Percentiles rank a stretch among this genome's conserved stretches.
phyloP scores from a whole-genome alignment of 1,140 invertebrate species.

The Bombyx mandarina region DNA sequence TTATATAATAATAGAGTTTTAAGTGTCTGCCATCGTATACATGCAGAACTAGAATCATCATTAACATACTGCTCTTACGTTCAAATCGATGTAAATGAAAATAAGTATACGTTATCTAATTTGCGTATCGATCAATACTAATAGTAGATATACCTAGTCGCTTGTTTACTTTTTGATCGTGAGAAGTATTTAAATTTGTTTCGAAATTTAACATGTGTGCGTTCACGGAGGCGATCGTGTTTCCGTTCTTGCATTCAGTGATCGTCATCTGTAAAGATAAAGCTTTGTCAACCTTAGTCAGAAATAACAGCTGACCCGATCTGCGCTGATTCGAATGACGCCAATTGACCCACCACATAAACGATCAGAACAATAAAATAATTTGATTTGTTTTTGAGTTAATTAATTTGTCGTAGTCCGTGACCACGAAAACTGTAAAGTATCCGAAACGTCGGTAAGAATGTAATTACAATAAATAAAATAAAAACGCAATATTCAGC shows the following conservation, averaged over 20 bases:
- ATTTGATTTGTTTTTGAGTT: too few relatives aligned
- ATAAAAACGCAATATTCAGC: too few relatives aligned
- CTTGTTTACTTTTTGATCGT: not conserved
- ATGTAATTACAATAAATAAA: too few relatives aligned
- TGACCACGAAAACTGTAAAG: too few relatives aligned
- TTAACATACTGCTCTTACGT: slow-evolving; percentile 4
- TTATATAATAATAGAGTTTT: slow-evolving; percentile 8
- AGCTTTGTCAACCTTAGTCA: slow-evolving; percentile 2
- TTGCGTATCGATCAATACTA: not conserved
- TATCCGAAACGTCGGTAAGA: too few relatives aligned
- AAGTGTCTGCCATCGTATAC: not conserved
- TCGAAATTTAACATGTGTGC: slow-evolving; percentile 10
- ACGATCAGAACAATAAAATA: too few relatives aligned
- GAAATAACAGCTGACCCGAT: slow-evolving; percentile 5
- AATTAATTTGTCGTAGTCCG: too few relatives aligned
- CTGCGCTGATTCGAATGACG: slow-evolving; percentile 1
- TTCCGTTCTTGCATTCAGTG: slow-evolving; percentile 2
- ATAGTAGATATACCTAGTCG: too few relatives aligned
- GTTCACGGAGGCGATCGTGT: not conserved
- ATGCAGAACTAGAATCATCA: not conserved
- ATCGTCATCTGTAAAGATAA: slow-evolving; percentile 4
- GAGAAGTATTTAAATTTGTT: slow-evolving; percentile 10
- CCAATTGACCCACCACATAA: not conserved
- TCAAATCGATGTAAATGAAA: slow-evolving; percentile 6
- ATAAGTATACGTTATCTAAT: slow-evolving; percentile 3